Conservation (phyloP, 2,113 vertebrate genomes). For the Buteo buteo region DNA sequence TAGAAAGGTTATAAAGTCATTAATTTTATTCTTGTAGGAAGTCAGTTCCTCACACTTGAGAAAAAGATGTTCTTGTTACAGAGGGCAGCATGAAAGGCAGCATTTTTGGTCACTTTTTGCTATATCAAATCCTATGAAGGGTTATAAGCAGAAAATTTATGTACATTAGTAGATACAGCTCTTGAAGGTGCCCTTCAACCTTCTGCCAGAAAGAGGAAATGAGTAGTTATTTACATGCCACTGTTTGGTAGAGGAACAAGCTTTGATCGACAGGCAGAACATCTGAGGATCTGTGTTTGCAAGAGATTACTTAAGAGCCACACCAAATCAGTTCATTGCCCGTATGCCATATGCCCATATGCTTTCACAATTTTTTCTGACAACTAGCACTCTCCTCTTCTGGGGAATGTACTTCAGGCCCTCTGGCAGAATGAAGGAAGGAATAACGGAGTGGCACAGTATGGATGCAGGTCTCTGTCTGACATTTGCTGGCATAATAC, state of each 20-base stretch:
- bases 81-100: not conserved
- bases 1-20: not conserved
- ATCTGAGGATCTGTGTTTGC: not conserved
- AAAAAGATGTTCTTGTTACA: not conserved
- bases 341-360: not conserved
- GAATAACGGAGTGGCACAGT: not conserved
- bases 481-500: not conserved
- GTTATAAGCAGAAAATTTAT: not conserved
- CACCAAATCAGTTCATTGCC: not conserved
- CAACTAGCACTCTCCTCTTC: not conserved
- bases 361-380: not conserved
- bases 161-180: not conserved
- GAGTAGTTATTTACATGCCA: not conserved
- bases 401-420: not conserved
- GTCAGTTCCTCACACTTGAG: not conserved
- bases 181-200: not conserved
- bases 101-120: not conserved
- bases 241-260: not conserved
- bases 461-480: not conserved
- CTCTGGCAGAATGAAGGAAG: not conserved
- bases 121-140: not conserved
- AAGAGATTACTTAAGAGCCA: not conserved
- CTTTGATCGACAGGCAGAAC: not conserved
- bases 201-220: not conserved
- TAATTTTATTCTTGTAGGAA: not conserved